A percentile compares a stretch with the other conserved stretches of the same genome.
Evolutionary conservation across 2,888 invertebrate genomes (phyloP).

Genomic region (Microctonus hyperodae): DNA sequence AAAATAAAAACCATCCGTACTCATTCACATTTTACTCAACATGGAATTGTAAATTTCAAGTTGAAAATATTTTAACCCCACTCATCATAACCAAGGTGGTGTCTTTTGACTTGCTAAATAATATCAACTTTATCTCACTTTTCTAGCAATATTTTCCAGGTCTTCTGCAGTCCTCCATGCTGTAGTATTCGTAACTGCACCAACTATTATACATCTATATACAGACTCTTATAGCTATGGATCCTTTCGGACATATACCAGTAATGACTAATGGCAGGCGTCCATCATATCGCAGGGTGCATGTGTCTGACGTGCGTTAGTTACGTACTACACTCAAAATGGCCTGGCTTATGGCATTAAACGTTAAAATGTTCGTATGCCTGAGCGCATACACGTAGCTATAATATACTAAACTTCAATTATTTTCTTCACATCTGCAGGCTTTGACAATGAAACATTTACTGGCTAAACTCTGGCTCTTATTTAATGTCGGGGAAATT

Average conservation of each 20-base stretch:
- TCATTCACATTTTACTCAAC: no score
- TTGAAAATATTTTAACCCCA: no score
- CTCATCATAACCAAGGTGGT: no score
- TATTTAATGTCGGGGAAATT: constrained; percentile 2
- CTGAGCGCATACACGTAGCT: constrained; percentile 2
- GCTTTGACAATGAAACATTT: neutral
- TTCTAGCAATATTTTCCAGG: constrained; percentile 28
- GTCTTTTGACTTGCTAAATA: no score
- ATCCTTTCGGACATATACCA: constrained; percentile 33
- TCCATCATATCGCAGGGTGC: constrained; percentile 45
- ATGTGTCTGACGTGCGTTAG: constrained; percentile 46
- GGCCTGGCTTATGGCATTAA: constrained; percentile 4
- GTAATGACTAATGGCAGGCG: constrained; percentile 51
- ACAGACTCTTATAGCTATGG: constrained; percentile 14
- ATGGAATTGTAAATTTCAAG: no score
- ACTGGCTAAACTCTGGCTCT: neutral
- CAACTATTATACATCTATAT: neutral
- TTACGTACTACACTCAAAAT: constrained; percentile 31
- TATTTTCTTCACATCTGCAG: neutral
- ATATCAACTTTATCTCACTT: constrained; percentile 20
- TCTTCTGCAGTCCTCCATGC: constrained; percentile 12
- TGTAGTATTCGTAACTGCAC: constrained; percentile 4
- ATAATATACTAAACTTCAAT: neutral
- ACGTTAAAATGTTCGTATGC: neutral
- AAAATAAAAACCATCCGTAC: no score